A percentile compares a stretch with the other conserved stretches of the same genome.
Conservation (phyloP, 2,888 invertebrate species). For the Diogma glabrata region DNA sequence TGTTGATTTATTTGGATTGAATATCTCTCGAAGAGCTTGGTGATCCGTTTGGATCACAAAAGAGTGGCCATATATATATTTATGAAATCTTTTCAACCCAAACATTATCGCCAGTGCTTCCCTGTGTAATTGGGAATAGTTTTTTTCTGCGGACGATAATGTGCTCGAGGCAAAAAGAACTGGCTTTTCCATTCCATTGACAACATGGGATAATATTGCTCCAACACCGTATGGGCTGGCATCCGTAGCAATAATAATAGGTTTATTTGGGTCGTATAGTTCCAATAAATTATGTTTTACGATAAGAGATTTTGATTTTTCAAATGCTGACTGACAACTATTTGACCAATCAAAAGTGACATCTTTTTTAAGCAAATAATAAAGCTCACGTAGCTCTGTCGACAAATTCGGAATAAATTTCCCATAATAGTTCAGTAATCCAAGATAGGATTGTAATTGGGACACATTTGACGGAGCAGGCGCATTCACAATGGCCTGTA, state of each 20-base stretch:
- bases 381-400: neutral
- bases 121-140: slow-evolving; percentile 1
- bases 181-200: slow-evolving; percentile 11
- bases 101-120: neutral
- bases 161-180: slow-evolving; percentile 12
- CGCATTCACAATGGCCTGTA: neutral
- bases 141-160: slow-evolving; percentile 10
- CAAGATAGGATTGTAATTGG: no score
- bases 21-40: neutral
- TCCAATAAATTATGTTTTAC: neutral
- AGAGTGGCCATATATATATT: neutral
- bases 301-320: neutral
- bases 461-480: neutral
- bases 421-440: no score
- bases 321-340: neutral
- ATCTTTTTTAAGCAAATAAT: neutral
- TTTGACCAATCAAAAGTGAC: neutral
- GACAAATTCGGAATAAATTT: no score
- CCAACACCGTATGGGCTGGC: neutral
- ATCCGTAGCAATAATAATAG: neutral
- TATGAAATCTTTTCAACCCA: neutral
- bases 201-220: slow-evolving; percentile 3
- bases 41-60: neutral
- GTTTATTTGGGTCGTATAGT: neutral
- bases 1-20: neutral